phyloP scores from a whole-genome alignment of 2,113 vertebrate genomes.

The Sakesphorus luctuosus region DNA sequence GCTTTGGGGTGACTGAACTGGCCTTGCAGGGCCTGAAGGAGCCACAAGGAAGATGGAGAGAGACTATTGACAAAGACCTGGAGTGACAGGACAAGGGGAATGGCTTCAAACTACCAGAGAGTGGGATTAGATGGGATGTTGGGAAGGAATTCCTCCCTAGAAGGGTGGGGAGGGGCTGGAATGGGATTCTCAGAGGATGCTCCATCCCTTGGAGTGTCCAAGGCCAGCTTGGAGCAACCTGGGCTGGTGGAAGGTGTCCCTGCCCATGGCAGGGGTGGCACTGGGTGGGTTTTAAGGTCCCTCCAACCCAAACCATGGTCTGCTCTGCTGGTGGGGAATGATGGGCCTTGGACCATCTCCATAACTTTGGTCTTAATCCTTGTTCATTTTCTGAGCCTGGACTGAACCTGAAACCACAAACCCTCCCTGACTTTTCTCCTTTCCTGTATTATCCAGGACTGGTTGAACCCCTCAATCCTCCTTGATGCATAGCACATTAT shows the following conservation, averaged over 20 bases:
- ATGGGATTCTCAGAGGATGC: background rate
- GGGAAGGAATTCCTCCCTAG: no score
- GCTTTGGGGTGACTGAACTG: no score
- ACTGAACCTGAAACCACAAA: background rate
- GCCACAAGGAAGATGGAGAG: no score
- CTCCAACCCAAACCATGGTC: background rate
- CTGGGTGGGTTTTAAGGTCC: fast-evolving
- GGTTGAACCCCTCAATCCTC: background rate
- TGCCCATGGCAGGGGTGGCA: background rate
- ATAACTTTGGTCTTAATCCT: background rate
- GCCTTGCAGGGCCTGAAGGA: no score
- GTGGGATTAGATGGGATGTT: no score
- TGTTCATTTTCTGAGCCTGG: background rate
- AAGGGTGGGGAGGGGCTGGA: no score
- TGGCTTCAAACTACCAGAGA: no score
- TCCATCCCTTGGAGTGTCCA: background rate
- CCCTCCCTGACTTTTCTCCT: background rate
- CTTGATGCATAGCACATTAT: background rate
- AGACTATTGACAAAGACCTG: no score
- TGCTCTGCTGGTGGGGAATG: background rate
- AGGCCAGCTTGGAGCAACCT: fast-evolving
- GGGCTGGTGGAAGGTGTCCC: background rate
- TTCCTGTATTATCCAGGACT: background rate
- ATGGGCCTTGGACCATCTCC: background rate
- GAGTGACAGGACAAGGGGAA: no score